These are phyloP conservation scores for Cossypha dichroa DNA, from an alignment of 2,797 vertebrate species.

Conservation along the genomic window DNA sequence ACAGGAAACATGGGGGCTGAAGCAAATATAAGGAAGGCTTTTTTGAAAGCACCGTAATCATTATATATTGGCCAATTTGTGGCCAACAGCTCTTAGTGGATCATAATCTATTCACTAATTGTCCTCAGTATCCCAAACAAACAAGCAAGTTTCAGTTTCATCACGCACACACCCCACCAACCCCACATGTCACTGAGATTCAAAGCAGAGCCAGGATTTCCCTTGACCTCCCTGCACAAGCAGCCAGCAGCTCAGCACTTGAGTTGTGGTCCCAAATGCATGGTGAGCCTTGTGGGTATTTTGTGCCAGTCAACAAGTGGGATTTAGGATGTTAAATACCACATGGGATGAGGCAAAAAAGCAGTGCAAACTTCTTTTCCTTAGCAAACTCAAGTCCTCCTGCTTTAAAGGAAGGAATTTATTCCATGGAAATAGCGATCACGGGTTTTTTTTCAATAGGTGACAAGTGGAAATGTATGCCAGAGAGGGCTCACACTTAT, in stretches of 20 bases:
- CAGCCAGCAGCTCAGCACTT: not conserved
- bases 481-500: not conserved
- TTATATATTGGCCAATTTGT: not conserved
- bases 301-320: not conserved
- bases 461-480: not conserved
- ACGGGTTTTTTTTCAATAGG: not conserved
- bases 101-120: not conserved
- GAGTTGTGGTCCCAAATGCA: not conserved
- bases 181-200: not conserved
- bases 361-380: not conserved
- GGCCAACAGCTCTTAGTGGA: not conserved
- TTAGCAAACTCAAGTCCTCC: not conserved
- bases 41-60: not conserved
- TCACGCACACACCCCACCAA: not conserved
- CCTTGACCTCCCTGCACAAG: not conserved
- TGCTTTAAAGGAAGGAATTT: not conserved
- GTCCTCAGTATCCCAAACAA: not conserved
- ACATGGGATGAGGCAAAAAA: not conserved
- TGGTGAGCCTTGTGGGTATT: rapidly evolving
- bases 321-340: not conserved
- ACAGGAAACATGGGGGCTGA: not conserved
- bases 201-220: not conserved
- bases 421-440: not conserved
- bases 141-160: not conserved
- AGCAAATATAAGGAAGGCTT: not conserved